Evolutionary conservation across 2,113 vertebrate species (phyloP).

Genomic region (Oncorhynchus clarkii): DNA sequence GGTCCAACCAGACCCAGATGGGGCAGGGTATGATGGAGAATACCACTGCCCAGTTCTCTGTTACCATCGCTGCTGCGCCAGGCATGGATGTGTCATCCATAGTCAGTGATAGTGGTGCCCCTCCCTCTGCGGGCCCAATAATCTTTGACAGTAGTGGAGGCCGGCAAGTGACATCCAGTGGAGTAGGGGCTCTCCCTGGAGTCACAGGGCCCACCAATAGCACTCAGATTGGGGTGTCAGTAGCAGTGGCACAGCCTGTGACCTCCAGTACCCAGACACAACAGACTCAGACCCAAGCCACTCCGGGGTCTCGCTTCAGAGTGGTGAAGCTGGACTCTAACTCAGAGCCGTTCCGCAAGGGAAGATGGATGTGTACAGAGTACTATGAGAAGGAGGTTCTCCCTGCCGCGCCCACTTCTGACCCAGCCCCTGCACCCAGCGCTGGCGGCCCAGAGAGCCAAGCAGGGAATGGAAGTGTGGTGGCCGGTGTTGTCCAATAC

Average conservation of each 20-base stretch:
- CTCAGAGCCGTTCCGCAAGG: constrained; percentile 92
- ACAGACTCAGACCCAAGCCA: constrained; percentile 66
- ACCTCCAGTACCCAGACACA: constrained; percentile 62
- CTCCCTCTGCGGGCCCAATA: not conserved
- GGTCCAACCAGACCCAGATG: constrained; percentile 37
- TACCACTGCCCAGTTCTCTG: constrained; percentile 5
- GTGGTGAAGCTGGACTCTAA: constrained; percentile 97
- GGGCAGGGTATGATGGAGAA: constrained; percentile 36
- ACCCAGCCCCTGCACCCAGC: constrained; percentile 29
- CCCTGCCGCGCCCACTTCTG: constrained; percentile 37
- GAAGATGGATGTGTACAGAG: constrained; percentile 94
- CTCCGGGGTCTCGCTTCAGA: constrained; percentile 87
- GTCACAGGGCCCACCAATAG: too few relatives aligned
- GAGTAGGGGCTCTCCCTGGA: too few relatives aligned
- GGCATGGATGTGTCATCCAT: not conserved
- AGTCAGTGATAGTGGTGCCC: not conserved
- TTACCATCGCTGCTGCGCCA: constrained; percentile 16
- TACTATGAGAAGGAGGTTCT: constrained; percentile 92
- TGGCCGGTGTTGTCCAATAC: too few relatives aligned
- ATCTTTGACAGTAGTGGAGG: not conserved
- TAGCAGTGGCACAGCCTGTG: constrained; percentile 52
- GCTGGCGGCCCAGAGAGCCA: constrained; percentile 54
- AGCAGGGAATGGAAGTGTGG: not conserved
- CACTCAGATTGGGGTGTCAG: too few relatives aligned
- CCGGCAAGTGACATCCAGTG: not conserved